Evolutionary conservation across 2,888 invertebrate genomes (phyloP).

Genomic region (Brenthis daphne): DNA sequence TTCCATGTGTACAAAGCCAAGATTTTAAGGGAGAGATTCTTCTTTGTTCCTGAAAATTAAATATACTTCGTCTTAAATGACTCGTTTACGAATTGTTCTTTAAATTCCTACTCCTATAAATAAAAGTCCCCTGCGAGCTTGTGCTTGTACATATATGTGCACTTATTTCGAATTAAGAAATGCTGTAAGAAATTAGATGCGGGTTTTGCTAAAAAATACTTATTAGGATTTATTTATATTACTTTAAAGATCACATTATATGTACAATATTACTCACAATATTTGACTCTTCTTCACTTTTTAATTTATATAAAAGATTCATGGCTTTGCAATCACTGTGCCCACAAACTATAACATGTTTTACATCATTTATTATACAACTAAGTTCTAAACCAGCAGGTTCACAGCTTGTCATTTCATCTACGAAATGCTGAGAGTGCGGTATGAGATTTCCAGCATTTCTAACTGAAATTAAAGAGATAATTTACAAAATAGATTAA

Average conservation of each 20-base stretch:
- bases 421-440: conserved; percentile 92
- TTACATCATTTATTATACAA: conserved; percentile 94
- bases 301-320: conserved; percentile 93
- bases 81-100: background rate
- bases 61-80: no score
- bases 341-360: conserved; percentile 97
- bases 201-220: no score
- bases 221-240: background rate
- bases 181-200: no score
- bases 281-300: conserved; percentile 88
- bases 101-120: no score
- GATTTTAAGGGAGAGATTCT: conserved; percentile 93
- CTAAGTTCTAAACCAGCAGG: conserved; percentile 97
- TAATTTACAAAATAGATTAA: background rate
- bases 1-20: conserved; percentile 95
- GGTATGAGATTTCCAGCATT: conserved; percentile 98
- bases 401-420: conserved; percentile 95
- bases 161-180: no score
- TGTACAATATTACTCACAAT: conserved; percentile 52
- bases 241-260: conserved; percentile 4
- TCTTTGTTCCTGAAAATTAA: conserved; percentile 84
- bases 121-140: no score
- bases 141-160: no score
- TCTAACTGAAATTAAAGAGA: conserved; percentile 85
- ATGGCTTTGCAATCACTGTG: conserved; percentile 99